Evolutionary conservation across 2,113 vertebrate species (phyloP), one percentile per base, ranked within the genome.

Genomic region (Planiliza haematocheilus): DNA sequence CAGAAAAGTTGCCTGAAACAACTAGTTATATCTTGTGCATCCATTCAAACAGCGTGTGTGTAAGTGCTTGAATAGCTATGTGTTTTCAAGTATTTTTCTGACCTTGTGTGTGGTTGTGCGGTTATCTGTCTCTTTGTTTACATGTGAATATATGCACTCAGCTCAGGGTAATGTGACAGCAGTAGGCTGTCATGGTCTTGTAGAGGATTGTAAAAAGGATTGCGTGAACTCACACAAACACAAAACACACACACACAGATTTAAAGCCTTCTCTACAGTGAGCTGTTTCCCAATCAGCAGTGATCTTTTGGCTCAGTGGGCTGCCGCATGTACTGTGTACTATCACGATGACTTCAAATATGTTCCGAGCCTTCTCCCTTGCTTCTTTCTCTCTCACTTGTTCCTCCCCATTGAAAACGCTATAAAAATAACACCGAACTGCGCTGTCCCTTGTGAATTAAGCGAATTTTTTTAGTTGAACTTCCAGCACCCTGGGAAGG

Each of bases 141-240:
- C 30, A 36, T 68, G 17, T 46, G 39, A 45, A 16, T 49, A 24
- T 60, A 8, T 70, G 55, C 61, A 20, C 67, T 45, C 53, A 46
- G 68, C 73, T 55, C 39, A 14, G 14, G 63, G 80, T 58, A 77
- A 59, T 60, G 20, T 67, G 67, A 39, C 36, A 64, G 64, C 58
- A 64, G 52, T 57, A 39, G 45, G 53, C 71, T 88, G 70, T 77
- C 36, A 49, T 59, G 16, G 66, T 61, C 37, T 50, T 64, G 64
- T 59, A 58, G 64, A 30, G 24, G 24, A 72, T 87, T 38, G 55
- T 45, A 56, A n/a, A n/a, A n/a, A n/a, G n/a, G n/a, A n/a, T n/a
- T n/a, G n/a, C n/a, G n/a, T n/a, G 76, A 66, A 81, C 41, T 58
- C 68, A 59, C 57, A 75, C 21, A 79, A 57, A 61, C 64, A 77